Evolutionary conservation across 92 coral and sea anemone species (phyloP).

Genomic region (Desmophyllum pertusum): DNA sequence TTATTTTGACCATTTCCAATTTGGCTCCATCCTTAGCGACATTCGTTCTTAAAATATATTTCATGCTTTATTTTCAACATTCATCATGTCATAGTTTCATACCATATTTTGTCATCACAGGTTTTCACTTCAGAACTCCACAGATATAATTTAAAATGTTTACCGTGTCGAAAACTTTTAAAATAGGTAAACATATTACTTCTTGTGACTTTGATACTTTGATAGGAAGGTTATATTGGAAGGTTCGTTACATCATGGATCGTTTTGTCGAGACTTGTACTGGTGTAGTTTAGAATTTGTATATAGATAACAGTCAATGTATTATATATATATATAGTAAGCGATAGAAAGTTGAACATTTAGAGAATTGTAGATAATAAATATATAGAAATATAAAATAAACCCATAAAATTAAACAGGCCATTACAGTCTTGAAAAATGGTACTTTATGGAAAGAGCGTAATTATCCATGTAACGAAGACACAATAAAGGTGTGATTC

Average conservation of each 20-base stretch:
- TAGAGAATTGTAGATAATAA: not conserved
- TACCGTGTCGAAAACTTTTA: too few relatives aligned
- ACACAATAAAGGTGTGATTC: not conserved
- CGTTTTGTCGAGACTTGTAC: not conserved
- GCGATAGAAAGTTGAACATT: not conserved
- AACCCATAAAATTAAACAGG: not conserved
- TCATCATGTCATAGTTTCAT: too few relatives aligned
- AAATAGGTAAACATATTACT: too few relatives aligned
- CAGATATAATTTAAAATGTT: not conserved
- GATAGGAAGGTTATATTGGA: too few relatives aligned
- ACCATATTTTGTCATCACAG: too few relatives aligned
- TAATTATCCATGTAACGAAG: not conserved
- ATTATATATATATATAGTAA: too few relatives aligned
- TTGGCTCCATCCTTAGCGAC: too few relatives aligned
- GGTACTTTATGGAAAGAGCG: not conserved
- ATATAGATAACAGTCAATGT: not conserved
- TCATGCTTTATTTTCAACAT: too few relatives aligned
- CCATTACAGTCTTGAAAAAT: not conserved
- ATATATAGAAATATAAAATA: not conserved
- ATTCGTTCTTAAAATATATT: too few relatives aligned
- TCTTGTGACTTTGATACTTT: too few relatives aligned
- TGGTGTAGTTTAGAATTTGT: not conserved
- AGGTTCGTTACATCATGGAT: not conserved
- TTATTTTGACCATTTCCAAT: too few relatives aligned
- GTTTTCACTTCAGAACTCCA: not conserved